A percentile compares a stretch with the other conserved stretches of the same genome.
These are phyloP conservation scores for Rhaphigaster nebulosa DNA, from an alignment of 2,888 invertebrate genomes.

Conservation along the genomic window DNA sequence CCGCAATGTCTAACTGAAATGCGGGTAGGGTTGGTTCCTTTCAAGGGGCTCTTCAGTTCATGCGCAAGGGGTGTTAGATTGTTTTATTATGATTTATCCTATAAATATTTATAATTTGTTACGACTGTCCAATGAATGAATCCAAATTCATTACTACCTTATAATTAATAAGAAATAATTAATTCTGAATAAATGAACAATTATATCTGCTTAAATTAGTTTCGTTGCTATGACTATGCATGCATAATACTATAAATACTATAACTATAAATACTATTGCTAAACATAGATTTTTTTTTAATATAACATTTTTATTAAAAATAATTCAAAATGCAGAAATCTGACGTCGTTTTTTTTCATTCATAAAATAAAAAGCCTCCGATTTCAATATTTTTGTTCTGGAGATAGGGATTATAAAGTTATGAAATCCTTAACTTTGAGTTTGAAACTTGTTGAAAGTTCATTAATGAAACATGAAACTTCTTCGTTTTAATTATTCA, in stretches of 20 bases:
- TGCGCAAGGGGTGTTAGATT: neutral
- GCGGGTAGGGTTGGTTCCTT: neutral
- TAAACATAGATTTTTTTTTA: neutral
- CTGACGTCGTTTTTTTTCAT: neutral
- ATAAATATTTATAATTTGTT: too few relatives aligned
- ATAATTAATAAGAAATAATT: too few relatives aligned
- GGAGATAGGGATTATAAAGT: slow-evolving; percentile 54
- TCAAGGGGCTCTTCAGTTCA: neutral
- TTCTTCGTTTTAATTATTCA: slow-evolving; percentile 52
- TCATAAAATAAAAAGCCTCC: neutral
- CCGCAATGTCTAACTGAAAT: neutral
- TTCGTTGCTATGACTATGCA: too few relatives aligned
- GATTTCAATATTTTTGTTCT: slow-evolving; percentile 23
- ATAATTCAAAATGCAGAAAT: neutral
- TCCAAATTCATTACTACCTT: too few relatives aligned
- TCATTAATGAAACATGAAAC: slow-evolving; percentile 59
- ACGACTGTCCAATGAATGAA: too few relatives aligned
- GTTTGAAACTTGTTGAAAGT: slow-evolving; percentile 56
- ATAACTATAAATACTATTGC: too few relatives aligned
- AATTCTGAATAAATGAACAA: too few relatives aligned
- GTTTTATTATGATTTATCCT: neutral
- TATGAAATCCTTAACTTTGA: slow-evolving; percentile 44
- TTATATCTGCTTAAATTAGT: too few relatives aligned
- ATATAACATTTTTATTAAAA: neutral
- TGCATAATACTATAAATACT: too few relatives aligned